Evolutionary conservation across 1,140 invertebrate species (phyloP), one percentile per base, ranked within the genome.

Genomic region (Lerema accius): DNA sequence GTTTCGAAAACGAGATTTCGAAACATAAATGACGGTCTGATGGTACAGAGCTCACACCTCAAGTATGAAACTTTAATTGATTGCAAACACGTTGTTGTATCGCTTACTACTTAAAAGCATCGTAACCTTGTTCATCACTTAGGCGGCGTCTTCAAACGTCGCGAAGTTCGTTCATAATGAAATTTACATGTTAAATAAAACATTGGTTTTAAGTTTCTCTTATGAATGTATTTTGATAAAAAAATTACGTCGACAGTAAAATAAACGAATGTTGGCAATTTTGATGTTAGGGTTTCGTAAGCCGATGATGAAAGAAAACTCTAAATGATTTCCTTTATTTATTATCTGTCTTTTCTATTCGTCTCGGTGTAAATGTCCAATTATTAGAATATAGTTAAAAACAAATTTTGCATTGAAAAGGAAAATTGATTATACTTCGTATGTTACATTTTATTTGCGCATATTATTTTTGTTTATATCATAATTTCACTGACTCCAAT

Each of bases 51-150:
- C 26, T 56, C 48, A 53, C 60, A 58, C 58, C 43, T 66, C 39
- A 61, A 64, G 45, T 69, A 65, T 65, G 63, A 71, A 76, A 59
- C 60, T 69, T 65, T 73, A 75, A 75, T 71, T 69, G 65, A 71
- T 53, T 60, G 50, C 59, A 56, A 73, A 73, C 68, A 69, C 46
- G 63, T 49, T 45, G 51, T 43, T 45, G 51, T 11, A 35, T 55
- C 17, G 51, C 17, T 40, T 17, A 37, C 51, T 42, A 55, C 51
- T 55, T 42, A 43, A 53, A 53, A 53, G 35, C 50, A 19, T n/a
- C 2, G 51, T 19, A 40, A 42, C 51, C 51, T 55, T 55, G 39
- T 42, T 55, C 51, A 39, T 55, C 51, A 42, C 51, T 56, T 51
- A 40, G 42, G 70, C 67, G 60, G 63, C 61, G 19, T 23, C 19